Evolutionary conservation across 2,888 invertebrate genomes (phyloP), one percentile per base, ranked within the genome.

Genomic region (Pollenia labialis): DNA sequence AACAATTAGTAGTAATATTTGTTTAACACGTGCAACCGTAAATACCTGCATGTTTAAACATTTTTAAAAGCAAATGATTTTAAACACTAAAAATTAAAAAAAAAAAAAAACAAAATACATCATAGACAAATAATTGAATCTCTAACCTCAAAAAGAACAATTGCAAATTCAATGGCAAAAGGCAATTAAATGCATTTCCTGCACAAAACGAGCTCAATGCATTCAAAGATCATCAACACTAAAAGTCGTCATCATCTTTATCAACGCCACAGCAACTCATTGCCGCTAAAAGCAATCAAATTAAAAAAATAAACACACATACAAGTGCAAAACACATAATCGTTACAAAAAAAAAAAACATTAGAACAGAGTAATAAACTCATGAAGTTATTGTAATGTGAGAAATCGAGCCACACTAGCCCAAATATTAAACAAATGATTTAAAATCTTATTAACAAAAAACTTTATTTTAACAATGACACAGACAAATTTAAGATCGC

Each of bases 131-230:
- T 56, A 23, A 62, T 75, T 64, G 12, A 74, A 75, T 71, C 60
- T 64, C 40, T 50, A 76, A 71, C 54, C 48, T 81, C 50, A 76
- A 54, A 50, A 56, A 16, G 44, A 14, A 71, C 64, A 81, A 64
- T 64, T 71, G 14, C 16, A 50, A 71, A 58, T 76, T 72, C 42
- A 80, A 80, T 76, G 69, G 69, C 81, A 81, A 76, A 69, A 84
- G 32, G 75, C 82, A 85, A 85, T 82, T 85, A 85, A 69, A 81
- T 82, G 77, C 82, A 82, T 85, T 85, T 85, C 85, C 82, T 85
- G 85, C 69, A 74, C 69, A 60, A 85, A 82, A 79, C 50, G 68
- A 85, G 71, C 76, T 79, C 77, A 79, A 79, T 54, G 68, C 46
- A 71, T 71, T 76, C 58, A 52, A 18, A 69, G 64, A 71, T 77